phyloP scores from a whole-genome alignment of 2,113 vertebrate genomes.

The Anhinga anhinga region DNA sequence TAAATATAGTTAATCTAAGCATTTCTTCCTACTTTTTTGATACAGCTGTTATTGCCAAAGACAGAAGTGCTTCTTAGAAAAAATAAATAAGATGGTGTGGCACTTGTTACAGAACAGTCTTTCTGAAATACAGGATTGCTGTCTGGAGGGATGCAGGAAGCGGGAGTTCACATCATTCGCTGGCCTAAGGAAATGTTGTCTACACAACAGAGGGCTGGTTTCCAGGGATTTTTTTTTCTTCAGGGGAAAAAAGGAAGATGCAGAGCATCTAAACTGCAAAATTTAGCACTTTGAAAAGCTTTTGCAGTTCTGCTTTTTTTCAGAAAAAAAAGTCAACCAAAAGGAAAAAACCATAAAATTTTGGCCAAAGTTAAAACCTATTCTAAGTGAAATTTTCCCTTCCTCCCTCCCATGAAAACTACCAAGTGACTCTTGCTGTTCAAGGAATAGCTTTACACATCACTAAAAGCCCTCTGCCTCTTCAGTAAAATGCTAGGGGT shows the following conservation, averaged over 20 bases:
- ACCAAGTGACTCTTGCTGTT: not conserved
- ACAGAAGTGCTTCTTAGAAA: not conserved
- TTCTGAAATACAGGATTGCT: not conserved
- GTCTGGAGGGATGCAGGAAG: slow-evolving; percentile 27
- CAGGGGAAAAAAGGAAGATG: not conserved
- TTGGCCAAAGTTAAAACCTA: not conserved
- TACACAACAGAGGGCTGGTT: not conserved
- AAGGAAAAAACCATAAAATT: not conserved
- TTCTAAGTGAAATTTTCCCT: not conserved
- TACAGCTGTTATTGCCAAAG: not conserved
- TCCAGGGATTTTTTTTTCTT: not conserved
- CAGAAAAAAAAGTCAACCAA: not conserved
- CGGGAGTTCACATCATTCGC: not conserved
- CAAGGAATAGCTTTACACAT: not conserved
- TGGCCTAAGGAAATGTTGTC: not conserved
- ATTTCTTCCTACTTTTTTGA: not conserved
- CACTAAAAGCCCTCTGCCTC: not conserved
- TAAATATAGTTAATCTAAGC: slow-evolving; percentile 12
- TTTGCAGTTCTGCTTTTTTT: not conserved
- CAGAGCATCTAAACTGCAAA: not conserved
- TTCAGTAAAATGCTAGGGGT: not conserved
- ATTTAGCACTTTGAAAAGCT: not conserved
- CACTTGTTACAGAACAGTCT: not conserved
- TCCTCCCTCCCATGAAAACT: not conserved
- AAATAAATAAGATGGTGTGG: not conserved